Base-by-base conservation (phyloP, 37 sponge, comb jelly and placozoan genomes). In the Beroe forskalii region DNA sequence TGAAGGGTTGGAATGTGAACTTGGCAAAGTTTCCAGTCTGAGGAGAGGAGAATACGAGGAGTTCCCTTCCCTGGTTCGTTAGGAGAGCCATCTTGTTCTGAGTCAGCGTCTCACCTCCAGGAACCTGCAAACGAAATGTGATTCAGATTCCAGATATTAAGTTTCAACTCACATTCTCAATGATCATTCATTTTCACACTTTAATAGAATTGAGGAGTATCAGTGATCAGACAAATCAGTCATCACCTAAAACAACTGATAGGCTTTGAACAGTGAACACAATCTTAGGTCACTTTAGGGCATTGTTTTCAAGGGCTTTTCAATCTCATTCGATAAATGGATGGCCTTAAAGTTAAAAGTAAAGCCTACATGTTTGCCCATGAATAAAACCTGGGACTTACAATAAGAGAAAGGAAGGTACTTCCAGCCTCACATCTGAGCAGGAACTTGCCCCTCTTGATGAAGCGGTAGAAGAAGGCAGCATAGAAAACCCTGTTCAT, bases 81-180 rank as follows among this genome's bases (percentile, higher is more conserved):
- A 69, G 38, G 38, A 69, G 27, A 36, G 72, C 72, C 72, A 69
- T 69, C 72, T 69, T 69, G 72, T 69, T 69, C 32, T 69, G 72
- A 14, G 72, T 69, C 38, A 69, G 38, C 72, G 12, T 27, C 38
- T 69, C 72, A 35, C 72, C 72, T 20, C 72, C 72, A 2, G 72
- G 72, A 2, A 69, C 72, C 72, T 69, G 72, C 12, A 12, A 48
- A 12, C 55, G 12, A 48, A 48, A 48, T 48, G 12, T 17, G 6
- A n/a, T n/a, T n/a, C n/a, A n/a, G n/a, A n/a, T n/a, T n/a, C n/a
- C n/a, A n/a, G n/a, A n/a, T n/a, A n/a, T n/a, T n/a, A n/a, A n/a
- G n/a, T n/a, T n/a, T n/a, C n/a, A n/a, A n/a, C n/a, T n/a, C n/a
- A n/a, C n/a, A n/a, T n/a, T n/a, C n/a, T n/a, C n/a, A n/a, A n/a